Conservation (phyloP, 2,797 vertebrate genomes). For the Danio jaintianensis region DNA sequence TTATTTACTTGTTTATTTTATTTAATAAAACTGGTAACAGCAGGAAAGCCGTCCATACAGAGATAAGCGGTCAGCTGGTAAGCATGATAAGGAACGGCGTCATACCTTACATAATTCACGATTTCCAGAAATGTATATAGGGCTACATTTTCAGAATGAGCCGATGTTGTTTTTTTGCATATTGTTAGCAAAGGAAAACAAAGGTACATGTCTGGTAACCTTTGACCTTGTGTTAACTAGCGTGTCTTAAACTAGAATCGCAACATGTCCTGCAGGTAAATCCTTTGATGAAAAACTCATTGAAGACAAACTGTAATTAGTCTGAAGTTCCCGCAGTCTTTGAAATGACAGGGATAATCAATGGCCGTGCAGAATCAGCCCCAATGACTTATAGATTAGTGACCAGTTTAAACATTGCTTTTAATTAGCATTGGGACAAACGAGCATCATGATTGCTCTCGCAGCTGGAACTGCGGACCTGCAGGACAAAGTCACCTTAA, state of each 20-base stretch:
- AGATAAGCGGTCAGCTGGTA: too few species aligned
- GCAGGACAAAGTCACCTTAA: conserved; percentile 74
- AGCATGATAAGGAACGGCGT: too few species aligned
- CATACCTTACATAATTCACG: too few species aligned
- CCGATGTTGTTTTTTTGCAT: too few species aligned
- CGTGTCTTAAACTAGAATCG: not conserved
- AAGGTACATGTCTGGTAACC: not conserved
- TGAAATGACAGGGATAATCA: conserved; percentile 70
- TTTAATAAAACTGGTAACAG: too few species aligned
- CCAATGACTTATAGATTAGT: conserved; percentile 76
- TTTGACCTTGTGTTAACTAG: not conserved
- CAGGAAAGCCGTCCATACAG: too few species aligned
- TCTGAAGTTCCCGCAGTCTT: conserved; percentile 67
- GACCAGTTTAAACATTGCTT: conserved; percentile 74
- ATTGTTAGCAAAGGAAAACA: too few species aligned
- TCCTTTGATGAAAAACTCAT: conserved; percentile 3
- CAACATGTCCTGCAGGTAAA: not conserved
- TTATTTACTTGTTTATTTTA: too few species aligned
- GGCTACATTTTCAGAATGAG: too few species aligned
- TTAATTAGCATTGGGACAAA: conserved; percentile 72
- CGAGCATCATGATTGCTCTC: conserved; percentile 37
- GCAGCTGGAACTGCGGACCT: conserved; percentile 16
- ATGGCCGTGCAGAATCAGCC: conserved; percentile 68
- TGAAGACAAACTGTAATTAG: conserved; percentile 71
- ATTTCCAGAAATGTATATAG: too few species aligned